A percentile compares a stretch with the other conserved stretches of the same genome.
These are phyloP conservation scores for Brienomyrus longianalis DNA, from an alignment of 2,113 vertebrate genomes.

Conservation along the genomic window DNA sequence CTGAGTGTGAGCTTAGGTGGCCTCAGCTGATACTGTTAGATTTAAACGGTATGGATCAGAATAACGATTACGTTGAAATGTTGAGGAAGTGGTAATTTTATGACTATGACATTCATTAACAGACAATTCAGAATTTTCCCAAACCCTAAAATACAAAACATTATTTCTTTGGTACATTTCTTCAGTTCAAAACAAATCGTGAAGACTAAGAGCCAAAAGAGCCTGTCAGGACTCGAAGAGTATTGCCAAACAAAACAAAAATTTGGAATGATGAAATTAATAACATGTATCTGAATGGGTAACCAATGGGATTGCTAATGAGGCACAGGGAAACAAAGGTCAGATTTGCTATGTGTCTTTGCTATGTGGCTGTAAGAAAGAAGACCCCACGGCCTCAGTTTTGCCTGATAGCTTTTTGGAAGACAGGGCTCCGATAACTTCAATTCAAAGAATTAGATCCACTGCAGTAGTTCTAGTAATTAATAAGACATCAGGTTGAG, in stretches of 20 bases:
- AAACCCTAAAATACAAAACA: background rate
- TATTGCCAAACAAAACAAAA: conserved; percentile 68
- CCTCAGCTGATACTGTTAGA: background rate
- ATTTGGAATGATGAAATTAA: conserved; percentile 57
- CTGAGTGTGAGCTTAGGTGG: background rate
- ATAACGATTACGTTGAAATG: background rate
- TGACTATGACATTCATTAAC: background rate
- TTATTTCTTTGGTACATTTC: background rate
- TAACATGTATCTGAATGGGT: conserved; percentile 52
- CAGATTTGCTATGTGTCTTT: conserved; percentile 52
- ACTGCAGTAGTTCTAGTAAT: background rate
- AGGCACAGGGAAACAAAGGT: conserved; percentile 53
- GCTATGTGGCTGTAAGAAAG: conserved; percentile 57
- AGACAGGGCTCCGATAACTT: background rate
- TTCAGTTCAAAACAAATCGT: background rate
- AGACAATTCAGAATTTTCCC: background rate
- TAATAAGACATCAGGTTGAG: background rate
- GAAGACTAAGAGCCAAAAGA: conserved; percentile 22
- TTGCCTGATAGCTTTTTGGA: background rate
- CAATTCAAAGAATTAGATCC: background rate
- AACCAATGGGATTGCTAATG: conserved; percentile 30
- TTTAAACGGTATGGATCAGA: background rate
- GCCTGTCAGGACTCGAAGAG: conserved; percentile 51
- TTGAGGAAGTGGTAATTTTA: background rate
- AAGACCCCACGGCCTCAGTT: conserved; percentile 48